Conservation (phyloP, 2,888 invertebrate species). For the Matsumyia berberina region DNA sequence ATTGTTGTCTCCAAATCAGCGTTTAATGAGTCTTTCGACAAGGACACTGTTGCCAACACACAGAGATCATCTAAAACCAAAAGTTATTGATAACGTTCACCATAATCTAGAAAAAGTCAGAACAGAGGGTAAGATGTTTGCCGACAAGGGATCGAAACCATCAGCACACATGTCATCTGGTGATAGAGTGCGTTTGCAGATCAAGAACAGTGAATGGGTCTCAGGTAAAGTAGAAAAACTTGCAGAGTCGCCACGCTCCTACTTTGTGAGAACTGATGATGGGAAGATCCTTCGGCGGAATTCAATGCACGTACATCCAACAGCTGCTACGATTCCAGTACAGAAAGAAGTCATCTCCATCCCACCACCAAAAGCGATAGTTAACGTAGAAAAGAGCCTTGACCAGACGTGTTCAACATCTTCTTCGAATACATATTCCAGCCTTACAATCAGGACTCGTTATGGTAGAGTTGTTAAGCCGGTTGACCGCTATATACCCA, state of each 20-base stretch:
- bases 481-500: too few species aligned
- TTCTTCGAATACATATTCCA: too few species aligned
- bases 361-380: too few species aligned
- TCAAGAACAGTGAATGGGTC: not conserved
- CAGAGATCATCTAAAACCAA: not conserved
- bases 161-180: not conserved
- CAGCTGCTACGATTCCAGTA: too few species aligned
- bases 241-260: not conserved
- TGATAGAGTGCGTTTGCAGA: not conserved
- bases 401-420: too few species aligned
- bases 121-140: not conserved
- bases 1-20: conserved; percentile 63
- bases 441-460: too few species aligned
- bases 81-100: not conserved
- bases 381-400: too few species aligned
- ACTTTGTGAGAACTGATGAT: not conserved
- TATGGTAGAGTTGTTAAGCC: too few species aligned
- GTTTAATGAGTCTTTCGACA: conserved; percentile 36
- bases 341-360: too few species aligned
- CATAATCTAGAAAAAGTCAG: not conserved
- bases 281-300: too few species aligned
- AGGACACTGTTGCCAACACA: not conserved
- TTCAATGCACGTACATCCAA: too few species aligned
- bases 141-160: not conserved
- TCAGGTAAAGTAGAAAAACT: not conserved